phyloP scores from a whole-genome alignment of 1,140 invertebrate genomes.

The Drosophila arawakana region DNA sequence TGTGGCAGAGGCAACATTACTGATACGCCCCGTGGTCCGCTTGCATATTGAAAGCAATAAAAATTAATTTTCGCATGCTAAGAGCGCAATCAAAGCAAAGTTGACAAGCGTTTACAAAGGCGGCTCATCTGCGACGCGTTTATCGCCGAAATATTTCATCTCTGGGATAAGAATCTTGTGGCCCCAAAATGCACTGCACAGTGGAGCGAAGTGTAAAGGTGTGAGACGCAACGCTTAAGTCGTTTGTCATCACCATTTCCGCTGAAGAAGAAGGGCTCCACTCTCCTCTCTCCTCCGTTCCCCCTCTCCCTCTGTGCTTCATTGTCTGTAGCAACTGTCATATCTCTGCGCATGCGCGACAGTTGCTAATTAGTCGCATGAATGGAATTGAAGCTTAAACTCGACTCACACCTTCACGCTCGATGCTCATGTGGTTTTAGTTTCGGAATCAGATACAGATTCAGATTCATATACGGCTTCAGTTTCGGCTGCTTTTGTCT shows the following conservation, averaged over 20 bases:
- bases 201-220: conserved; percentile 42
- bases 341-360: conserved; percentile 68
- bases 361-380: conserved; percentile 81
- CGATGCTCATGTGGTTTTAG: conserved; percentile 15
- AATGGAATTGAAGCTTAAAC: conserved; percentile 79
- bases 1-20: conserved; percentile 39
- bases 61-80: conserved; percentile 79
- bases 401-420: conserved; percentile 68
- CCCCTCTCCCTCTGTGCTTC: background rate
- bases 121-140: conserved; percentile 54
- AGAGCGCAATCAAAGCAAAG: conserved; percentile 79
- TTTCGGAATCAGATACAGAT: conserved; percentile 6
- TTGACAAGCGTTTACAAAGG: conserved; percentile 81
- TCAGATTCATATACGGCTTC: background rate
- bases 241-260: conserved; percentile 82
- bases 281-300: background rate
- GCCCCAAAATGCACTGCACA: conserved; percentile 47
- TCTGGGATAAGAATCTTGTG: conserved; percentile 67
- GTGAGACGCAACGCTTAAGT: conserved; percentile 42
- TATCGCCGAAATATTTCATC: conserved; percentile 77
- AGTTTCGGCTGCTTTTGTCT: conserved; percentile 52
- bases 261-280: conserved; percentile 41
- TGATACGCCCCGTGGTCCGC: conserved; percentile 76
- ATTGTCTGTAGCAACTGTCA: conserved; percentile 41
- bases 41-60: conserved; percentile 69